These are phyloP conservation scores for Amazona vittata DNA, from an alignment of 2,113 vertebrate genomes.

Conservation along the genomic window DNA sequence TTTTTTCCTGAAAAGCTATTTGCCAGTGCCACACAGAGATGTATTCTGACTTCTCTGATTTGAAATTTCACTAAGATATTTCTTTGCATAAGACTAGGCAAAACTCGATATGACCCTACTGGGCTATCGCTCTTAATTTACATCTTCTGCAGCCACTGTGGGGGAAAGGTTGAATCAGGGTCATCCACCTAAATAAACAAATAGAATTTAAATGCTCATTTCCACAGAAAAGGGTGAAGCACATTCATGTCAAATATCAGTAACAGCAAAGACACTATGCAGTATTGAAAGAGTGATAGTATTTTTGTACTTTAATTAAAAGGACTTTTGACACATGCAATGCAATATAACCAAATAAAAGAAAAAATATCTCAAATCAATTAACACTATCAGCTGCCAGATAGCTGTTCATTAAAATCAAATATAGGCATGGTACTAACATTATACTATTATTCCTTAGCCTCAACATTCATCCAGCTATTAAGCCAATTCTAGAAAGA, in stretches of 20 bases:
- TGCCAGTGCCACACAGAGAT: neutral
- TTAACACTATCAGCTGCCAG: neutral
- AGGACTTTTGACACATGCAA: neutral
- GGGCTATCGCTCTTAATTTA: neutral
- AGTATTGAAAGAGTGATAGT: neutral
- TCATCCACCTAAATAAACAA: neutral
- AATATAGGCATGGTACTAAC: neutral
- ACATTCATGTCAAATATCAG: neutral
- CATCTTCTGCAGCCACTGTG: neutral
- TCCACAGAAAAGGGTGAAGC: neutral
- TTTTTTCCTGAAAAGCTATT: neutral
- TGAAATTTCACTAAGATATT: conserved; percentile 35
- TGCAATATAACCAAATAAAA: neutral
- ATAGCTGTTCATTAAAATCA: neutral
- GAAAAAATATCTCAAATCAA: neutral
- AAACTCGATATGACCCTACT: neutral
- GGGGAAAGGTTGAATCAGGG: neutral
- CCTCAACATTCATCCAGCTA: neutral
- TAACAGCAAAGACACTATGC: neutral
- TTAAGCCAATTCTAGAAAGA: neutral
- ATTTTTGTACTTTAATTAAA: neutral
- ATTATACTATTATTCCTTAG: neutral
- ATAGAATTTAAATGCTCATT: neutral
- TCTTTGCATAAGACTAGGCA: neutral
- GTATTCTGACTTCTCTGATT: neutral